Percentiles rank a stretch among this genome's conserved stretches.
These are phyloP conservation scores for Cyprinodon brontotheroides DNA, from an alignment of 2,113 vertebrate genomes.

Conservation along the genomic window DNA sequence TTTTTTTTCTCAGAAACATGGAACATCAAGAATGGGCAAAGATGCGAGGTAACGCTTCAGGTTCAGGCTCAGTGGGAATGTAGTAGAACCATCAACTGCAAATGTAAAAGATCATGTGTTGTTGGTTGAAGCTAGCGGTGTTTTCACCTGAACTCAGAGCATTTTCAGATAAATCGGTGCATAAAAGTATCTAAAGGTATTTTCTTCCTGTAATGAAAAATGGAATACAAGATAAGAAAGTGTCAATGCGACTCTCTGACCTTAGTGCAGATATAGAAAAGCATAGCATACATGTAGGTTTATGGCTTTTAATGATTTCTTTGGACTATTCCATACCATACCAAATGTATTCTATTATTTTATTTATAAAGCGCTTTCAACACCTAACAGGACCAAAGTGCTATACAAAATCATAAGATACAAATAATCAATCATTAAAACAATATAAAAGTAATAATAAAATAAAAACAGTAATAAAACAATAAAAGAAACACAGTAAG, in stretches of 20 bases:
- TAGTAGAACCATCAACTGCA: background rate
- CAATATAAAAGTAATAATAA: too few species aligned
- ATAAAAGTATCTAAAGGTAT: background rate
- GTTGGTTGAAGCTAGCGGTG: background rate
- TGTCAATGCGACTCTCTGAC: background rate
- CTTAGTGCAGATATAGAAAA: background rate
- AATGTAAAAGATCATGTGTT: background rate
- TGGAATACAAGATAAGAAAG: background rate
- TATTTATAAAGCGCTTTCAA: too few species aligned
- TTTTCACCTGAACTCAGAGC: background rate
- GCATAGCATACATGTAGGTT: background rate
- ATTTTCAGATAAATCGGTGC: background rate
- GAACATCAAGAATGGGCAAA: background rate
- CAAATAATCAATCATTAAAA: too few species aligned
- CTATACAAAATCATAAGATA: too few species aligned
- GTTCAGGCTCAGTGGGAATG: background rate
- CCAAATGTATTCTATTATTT: too few species aligned
- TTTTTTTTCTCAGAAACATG: conserved; percentile 3
- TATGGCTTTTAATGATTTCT: background rate
- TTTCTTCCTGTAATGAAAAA: background rate
- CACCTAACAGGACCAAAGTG: too few species aligned
- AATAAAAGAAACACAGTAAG: too few species aligned
- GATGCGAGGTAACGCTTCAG: background rate
- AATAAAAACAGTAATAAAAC: too few species aligned
- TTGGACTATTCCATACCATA: background rate